Base-by-base conservation (phyloP, 64 coral and sea anemone genomes). In the Montipora foliosa region DNA sequence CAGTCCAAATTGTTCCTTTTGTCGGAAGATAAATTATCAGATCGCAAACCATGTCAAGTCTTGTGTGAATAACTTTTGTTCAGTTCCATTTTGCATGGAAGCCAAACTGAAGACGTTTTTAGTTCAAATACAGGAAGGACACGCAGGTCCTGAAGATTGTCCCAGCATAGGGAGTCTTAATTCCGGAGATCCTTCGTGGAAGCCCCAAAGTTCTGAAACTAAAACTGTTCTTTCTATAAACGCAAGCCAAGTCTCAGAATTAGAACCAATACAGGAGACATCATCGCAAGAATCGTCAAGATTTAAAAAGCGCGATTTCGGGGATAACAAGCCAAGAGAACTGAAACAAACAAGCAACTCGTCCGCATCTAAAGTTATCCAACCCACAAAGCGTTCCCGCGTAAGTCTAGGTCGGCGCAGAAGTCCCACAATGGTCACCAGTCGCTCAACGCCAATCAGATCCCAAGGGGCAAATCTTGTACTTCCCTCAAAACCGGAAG, bases 71-170 rank as follows among this genome's bases (percentile, higher is more conserved):
- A 6, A 22, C n/a, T 70, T 49, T 46, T 84, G 81, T n/a, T 68
- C 57, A 59, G 13, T 84, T 19, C 81, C 81, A 3, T 67, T 67
- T 46, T 84, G 81, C 15, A 67, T 84, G 59, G 81, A 84, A 47
- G 44, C 13, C 66, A 84, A 84, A 61, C 60, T 84, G 2, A 67
- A 15, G 61, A 8, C 3, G 1, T 84, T 84, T 24, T 9, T 84
- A 8, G 55, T n/a, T 37, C 29, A 37, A 37, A 37, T 37, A 37
- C 29, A 37, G 29, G 29, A 37, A 37, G 29, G 29, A 37, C 29
- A 37, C 19, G 60, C 8, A 14, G 61, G 61, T 66, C 11, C 10
- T 12, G 15, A 15, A 66, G 15, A 17, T 13, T 4, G 15, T 66
- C 11, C 12, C 61, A 66, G 61, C 61, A 66, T 0, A 66, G 61